Conservation (phyloP, 2,113 vertebrate species). For the Zosterops hypoxanthus region DNA sequence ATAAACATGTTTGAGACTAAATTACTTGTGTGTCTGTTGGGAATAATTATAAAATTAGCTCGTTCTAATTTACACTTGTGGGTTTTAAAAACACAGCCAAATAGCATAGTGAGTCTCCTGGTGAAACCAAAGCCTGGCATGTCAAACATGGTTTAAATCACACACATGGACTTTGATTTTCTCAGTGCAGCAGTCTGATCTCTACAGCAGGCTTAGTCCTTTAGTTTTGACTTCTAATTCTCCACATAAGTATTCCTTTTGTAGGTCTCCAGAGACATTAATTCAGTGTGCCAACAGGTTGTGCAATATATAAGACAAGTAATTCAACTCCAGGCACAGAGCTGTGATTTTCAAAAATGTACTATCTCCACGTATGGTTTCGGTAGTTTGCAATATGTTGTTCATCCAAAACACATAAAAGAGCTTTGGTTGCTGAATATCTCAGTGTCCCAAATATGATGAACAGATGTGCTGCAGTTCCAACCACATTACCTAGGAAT, state of each 20-base stretch:
- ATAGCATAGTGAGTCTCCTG: conserved; percentile 25
- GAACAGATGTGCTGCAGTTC: background rate
- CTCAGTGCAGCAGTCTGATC: background rate
- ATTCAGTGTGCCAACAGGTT: background rate
- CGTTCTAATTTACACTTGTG: conserved; percentile 45
- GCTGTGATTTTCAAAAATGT: background rate
- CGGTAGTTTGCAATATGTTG: background rate
- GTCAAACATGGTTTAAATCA: conserved; percentile 66
- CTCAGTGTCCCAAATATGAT: accelerated
- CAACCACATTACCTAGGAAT: background rate
- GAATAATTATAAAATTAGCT: conserved; percentile 65
- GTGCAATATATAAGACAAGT: background rate
- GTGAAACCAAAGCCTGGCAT: conserved; percentile 37
- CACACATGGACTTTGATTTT: background rate
- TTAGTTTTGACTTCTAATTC: conserved; percentile 1
- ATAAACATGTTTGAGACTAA: conserved; percentile 51
- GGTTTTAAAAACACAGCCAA: conserved; percentile 51
- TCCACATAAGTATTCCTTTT: background rate
- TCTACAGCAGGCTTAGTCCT: background rate
- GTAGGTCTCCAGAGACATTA: background rate
- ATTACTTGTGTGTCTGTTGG: conserved; percentile 50
- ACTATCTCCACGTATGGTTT: background rate
- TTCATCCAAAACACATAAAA: background rate
- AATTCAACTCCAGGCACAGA: background rate
- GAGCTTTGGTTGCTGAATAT: background rate